phyloP scores from a whole-genome alignment of 1,140 invertebrate species.

The Danaus melanippus region DNA sequence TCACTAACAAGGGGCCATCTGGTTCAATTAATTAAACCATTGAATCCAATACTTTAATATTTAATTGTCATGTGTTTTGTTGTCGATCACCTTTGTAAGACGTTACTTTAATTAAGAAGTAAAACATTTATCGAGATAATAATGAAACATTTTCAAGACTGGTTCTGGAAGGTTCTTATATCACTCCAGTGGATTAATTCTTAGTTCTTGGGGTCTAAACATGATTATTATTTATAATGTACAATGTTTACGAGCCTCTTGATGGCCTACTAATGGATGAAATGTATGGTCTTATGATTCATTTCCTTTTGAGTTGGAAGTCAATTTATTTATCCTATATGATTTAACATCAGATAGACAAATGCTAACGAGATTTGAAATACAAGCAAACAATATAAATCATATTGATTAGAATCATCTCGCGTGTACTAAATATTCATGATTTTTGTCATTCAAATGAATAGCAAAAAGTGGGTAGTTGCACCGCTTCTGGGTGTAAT shows the following conservation, averaged over 20 bases:
- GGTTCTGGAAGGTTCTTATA: no score
- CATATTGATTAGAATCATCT: constrained; percentile 31
- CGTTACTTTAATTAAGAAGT: constrained; percentile 1
- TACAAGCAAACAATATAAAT: constrained; percentile 33
- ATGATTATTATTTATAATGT: constrained; percentile 1
- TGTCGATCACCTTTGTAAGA: constrained; percentile 9
- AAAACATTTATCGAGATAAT: no score
- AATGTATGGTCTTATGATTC: background rate
- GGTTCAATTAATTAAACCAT: constrained; percentile 61
- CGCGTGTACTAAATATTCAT: constrained; percentile 44
- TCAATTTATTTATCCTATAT: no score
- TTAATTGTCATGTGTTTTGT: constrained; percentile 24
- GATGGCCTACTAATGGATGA: constrained; percentile 1
- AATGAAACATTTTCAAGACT: no score
- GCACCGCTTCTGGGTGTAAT: constrained; percentile 49
- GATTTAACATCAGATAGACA: background rate
- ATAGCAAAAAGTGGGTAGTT: constrained; percentile 45
- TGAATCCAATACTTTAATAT: constrained; percentile 33
- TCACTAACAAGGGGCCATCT: constrained; percentile 63
- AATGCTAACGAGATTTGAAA: constrained; percentile 24
- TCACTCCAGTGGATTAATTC: background rate
- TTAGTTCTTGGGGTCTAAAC: background rate
- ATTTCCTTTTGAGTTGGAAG: no score
- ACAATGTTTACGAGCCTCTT: constrained; percentile 3
- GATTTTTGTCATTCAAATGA: constrained; percentile 39